A percentile compares a stretch with the other conserved stretches of the same genome.
phyloP scores from a whole-genome alignment of 2,113 vertebrate genomes.

The Corythornis madagascariensis region DNA sequence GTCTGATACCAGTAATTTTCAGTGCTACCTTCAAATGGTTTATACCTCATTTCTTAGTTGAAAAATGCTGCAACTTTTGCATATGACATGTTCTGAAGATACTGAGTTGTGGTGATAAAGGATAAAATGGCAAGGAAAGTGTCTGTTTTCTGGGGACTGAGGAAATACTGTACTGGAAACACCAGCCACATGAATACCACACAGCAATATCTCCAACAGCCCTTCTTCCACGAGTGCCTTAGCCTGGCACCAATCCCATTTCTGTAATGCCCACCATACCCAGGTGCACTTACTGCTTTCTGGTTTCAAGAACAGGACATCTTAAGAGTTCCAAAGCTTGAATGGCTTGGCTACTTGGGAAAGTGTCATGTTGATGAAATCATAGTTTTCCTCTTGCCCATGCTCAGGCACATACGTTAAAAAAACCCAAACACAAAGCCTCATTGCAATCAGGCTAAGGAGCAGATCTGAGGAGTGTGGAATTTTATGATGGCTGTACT shows the following conservation, averaged over 20 bases:
- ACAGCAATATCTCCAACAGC: neutral
- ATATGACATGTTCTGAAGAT: neutral
- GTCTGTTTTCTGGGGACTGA: neutral
- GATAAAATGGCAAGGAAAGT: neutral
- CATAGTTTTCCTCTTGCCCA: neutral
- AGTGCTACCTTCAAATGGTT: neutral
- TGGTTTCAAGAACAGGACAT: neutral
- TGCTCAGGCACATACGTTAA: neutral
- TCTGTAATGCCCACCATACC: neutral
- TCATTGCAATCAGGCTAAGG: neutral
- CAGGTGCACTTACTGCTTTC: neutral
- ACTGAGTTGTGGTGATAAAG: neutral
- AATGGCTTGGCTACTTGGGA: neutral
- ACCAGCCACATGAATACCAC: neutral
- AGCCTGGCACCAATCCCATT: neutral
- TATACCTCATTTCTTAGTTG: neutral
- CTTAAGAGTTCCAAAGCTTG: neutral
- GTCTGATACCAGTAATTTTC: neutral
- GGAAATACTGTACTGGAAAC: neutral
- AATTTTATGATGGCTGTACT: neutral
- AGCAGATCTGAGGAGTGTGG: neutral
- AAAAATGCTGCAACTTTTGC: neutral
- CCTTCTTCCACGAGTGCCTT: neutral
- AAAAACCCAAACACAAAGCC: neutral
- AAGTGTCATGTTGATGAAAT: neutral